Base-by-base conservation (phyloP, 2,888 invertebrate genomes). In the Tholera decimalis region DNA sequence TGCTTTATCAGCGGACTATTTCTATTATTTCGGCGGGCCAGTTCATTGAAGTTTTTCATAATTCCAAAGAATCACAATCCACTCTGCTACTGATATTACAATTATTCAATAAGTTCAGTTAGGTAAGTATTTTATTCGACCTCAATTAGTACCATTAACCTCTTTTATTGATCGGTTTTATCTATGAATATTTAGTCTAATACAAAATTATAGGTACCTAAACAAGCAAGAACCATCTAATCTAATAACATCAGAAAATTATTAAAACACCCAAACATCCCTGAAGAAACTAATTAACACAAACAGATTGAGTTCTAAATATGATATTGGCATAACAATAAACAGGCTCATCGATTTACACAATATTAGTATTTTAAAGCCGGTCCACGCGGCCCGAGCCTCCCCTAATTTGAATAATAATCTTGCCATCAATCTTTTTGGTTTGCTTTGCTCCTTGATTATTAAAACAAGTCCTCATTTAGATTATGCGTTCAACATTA, bases 361-460 rank as follows among this genome's bases (percentile, higher is more conserved):
- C 76, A 71, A 76, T 79, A 64, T 73, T 77, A 75, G 69, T 70
- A 68, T 70, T 80, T 72, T 65, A 61, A 66, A 59, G 64, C 54
- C 55, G 65, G 73, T 77, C 77, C 73, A 72, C 58, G 67, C 57
- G 51, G 71, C 75, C 86, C 86, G 64, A 61, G 43, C 71, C 68
- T 84, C 84, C 89, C 78, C 88, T 86, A 84, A 88, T 89, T 89
- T 86, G 83, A 86, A 88, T 88, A 85, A 86, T 88, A 88, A 89
- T 89, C 89, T 88, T 77, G 65, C 83, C 83, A 88, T 89, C 87
- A 88, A 87, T 89, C 88, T 87, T 77, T 84, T 85, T 86, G 82
- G 78, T 84, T 85, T 86, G 81, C 77, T 75, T 77, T 80, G 84
- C 84, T 87, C 80, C 81, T 84, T 85, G 83, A 85, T 86, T 86